Evolutionary conservation across 2,797 vertebrate species (phyloP), one percentile per base, ranked within the genome.

Genomic region (Chromobotia macracanthus): DNA sequence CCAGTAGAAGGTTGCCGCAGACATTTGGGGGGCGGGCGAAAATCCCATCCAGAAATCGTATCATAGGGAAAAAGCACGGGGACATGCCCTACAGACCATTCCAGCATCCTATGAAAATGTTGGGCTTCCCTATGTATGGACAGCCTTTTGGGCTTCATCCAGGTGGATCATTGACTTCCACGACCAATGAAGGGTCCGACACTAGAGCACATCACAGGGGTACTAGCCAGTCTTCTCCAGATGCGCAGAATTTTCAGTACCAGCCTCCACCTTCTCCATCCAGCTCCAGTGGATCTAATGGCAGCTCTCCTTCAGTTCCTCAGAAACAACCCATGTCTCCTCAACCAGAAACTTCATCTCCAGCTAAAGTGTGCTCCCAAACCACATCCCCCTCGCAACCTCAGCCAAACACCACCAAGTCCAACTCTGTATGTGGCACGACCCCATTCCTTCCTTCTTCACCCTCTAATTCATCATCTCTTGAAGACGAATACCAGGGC

Each of bases 61-160:
- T 99, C 87, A 98, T 99, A 0, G 96, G 97, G 74, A 98, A 97
- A 91, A 97, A 92, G 88, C 95, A 97, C 88, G 96, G 96, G 0
- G 97, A 98, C 75, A 94, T 96, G 28, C 97, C 97, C 38, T 97
- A 95, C 19, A 95, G 96, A 91, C 95, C 97, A 69, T 96, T 97
- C 83, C 97, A 98, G 89, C 95, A 96, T 61, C 97, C 98, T 74
- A 92, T 98, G 93, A 98, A 97, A 90, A 96, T 98, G 15, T 92
- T 96, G 5, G 80, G 93, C 23, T 97, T 98, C 65, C 94, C 97
- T 0, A 95, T 99, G 88, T 99, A 98, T 35, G 96, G 95, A 35
- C 93, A 92, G 85, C 93, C 93, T 0, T 94, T 93, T 10, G 92
- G 91, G 64, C 89, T 94, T 56, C 92, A 93, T 72, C 92, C 91